Evolutionary conservation across 2,888 invertebrate genomes (phyloP).

Genomic region (Drosophila monieri): DNA sequence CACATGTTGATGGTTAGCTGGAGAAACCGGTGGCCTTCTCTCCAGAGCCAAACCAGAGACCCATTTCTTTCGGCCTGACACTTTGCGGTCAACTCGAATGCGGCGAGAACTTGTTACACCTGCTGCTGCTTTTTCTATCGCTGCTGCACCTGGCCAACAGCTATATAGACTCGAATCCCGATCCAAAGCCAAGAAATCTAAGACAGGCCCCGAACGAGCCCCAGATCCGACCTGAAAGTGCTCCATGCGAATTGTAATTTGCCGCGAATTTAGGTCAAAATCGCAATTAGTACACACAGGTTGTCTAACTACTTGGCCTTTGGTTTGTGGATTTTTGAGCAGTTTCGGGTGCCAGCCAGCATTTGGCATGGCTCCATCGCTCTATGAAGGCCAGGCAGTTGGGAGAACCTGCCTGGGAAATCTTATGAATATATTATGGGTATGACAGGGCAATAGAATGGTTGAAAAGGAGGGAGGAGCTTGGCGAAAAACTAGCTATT

Average conservation of each 20-base stretch:
- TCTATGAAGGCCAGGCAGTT: conserved; percentile 23
- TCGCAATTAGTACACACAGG: conserved; percentile 70
- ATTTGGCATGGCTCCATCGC: conserved; percentile 25
- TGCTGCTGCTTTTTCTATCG: conserved; percentile 46
- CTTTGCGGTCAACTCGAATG: conserved; percentile 66
- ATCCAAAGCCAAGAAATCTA: conserved; percentile 33
- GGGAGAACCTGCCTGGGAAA: conserved; percentile 32
- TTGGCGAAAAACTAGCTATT: neutral
- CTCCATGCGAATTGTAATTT: conserved; percentile 67
- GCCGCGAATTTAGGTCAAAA: conserved; percentile 76
- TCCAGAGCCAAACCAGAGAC: conserved; percentile 51
- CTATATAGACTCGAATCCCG: neutral
- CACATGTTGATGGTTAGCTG: conserved; percentile 56
- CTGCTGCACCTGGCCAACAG: conserved; percentile 10
- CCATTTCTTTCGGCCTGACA: conserved; percentile 71
- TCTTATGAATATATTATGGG: conserved; percentile 32
- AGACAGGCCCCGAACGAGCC: conserved; percentile 24
- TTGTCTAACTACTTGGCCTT: conserved; percentile 26
- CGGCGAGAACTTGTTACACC: conserved; percentile 78
- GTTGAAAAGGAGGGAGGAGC: neutral
- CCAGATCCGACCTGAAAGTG: conserved; percentile 38
- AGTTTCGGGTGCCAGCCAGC: conserved; percentile 33
- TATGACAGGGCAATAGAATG: neutral
- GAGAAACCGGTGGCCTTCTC: conserved; percentile 19
- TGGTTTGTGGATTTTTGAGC: conserved; percentile 20